Evolutionary conservation across 2,113 vertebrate species (phyloP).

Genomic region (Lasiurus cinereus): DNA sequence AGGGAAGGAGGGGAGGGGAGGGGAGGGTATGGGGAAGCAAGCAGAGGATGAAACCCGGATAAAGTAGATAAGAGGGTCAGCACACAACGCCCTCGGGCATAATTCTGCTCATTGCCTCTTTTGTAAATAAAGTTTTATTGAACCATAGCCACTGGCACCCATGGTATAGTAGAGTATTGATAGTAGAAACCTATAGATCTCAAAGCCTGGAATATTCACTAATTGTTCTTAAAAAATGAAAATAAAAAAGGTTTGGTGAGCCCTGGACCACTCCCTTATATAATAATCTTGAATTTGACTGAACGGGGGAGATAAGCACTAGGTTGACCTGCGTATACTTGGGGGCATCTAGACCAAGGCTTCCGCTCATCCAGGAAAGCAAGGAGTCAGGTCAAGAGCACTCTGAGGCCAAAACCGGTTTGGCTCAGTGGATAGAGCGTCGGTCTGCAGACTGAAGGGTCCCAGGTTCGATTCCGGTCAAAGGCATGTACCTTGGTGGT

Average conservation of each 20-base stretch:
- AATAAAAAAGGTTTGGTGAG: neutral
- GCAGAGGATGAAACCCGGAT: neutral
- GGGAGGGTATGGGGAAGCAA: fast-evolving
- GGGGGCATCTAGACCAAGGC: no score
- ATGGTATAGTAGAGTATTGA: neutral
- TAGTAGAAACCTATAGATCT: neutral
- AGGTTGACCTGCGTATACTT: neutral
- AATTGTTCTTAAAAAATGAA: neutral
- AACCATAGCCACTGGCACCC: neutral
- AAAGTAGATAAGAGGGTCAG: neutral
- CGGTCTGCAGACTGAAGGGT: no score
- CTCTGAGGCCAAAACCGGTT: neutral
- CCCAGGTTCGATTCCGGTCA: no score
- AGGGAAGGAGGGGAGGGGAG: neutral
- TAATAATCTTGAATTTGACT: neutral
- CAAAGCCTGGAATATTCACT: neutral
- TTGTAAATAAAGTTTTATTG: neutral
- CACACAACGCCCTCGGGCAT: neutral
- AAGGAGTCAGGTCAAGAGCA: neutral
- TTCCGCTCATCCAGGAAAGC: neutral
- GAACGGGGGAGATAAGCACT: neutral
- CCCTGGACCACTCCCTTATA: neutral
- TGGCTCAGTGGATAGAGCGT: no score
- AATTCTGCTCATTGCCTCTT: neutral
- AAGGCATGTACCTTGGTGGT: no score